phyloP scores from a whole-genome alignment of 2,113 vertebrate genomes.

The Odocoileus hemionus region DNA sequence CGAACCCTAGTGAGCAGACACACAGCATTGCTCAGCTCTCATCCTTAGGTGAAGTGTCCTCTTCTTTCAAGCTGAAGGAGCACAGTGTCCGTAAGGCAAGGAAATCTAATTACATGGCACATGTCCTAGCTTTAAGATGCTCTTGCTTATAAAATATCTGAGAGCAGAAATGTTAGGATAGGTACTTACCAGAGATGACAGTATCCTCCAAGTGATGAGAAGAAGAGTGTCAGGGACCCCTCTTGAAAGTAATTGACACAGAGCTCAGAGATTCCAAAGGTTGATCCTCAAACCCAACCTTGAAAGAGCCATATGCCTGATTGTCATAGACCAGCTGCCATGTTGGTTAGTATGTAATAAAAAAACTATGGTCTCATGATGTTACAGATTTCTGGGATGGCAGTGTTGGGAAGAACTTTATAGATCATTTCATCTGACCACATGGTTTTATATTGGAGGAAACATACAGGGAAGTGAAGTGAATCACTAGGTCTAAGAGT shows the following conservation, averaged over 20 bases:
- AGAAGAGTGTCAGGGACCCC: background rate
- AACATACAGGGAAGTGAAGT: background rate
- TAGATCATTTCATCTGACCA: background rate
- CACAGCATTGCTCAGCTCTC: constrained; percentile 47
- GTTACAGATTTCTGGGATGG: background rate
- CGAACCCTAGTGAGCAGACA: constrained; percentile 47
- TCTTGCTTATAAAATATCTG: constrained; percentile 37
- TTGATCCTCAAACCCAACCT: background rate
- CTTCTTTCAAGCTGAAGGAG: constrained; percentile 63
- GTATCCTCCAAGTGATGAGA: background rate
- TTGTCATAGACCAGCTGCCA: background rate
- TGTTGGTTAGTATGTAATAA: background rate
- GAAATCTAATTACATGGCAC: constrained; percentile 68
- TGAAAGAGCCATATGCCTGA: constrained; percentile 1
- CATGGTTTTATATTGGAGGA: background rate
- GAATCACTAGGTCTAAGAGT: background rate
- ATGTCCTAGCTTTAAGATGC: constrained; percentile 69
- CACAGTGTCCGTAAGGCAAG: constrained; percentile 37
- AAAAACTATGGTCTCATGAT: background rate
- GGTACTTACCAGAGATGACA: background rate
- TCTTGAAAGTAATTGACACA: constrained; percentile 37
- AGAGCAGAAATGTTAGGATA: constrained; percentile 46
- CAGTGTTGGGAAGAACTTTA: background rate
- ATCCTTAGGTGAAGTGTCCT: constrained; percentile 58
- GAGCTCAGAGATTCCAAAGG: background rate